Percentiles rank a stretch among this genome's conserved stretches.
phyloP scores from a whole-genome alignment of 2,113 vertebrate genomes.

The Engraulis encrasicolus region DNA sequence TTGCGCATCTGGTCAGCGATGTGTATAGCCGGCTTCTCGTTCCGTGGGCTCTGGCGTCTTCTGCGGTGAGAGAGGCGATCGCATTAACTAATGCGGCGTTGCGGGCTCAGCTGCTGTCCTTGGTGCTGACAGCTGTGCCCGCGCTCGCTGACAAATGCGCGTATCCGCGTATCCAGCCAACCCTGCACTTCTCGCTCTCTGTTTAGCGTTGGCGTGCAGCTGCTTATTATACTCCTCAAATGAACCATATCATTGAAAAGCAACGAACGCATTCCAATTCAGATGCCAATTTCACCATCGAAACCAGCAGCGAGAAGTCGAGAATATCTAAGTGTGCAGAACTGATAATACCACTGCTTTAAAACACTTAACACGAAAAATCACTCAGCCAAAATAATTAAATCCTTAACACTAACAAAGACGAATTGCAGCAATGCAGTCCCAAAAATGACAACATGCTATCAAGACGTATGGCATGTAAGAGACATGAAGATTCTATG shows the following conservation, averaged over 20 bases:
- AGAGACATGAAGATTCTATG: no score
- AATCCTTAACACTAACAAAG: no score
- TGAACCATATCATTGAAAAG: constrained; percentile 48
- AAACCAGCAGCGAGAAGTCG: no score
- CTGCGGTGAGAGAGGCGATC: constrained; percentile 31
- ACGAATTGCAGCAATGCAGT: no score
- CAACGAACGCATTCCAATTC: constrained; percentile 27
- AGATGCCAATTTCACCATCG: background rate
- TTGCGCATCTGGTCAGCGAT: background rate
- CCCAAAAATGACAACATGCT: no score
- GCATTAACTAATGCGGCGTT: constrained; percentile 44
- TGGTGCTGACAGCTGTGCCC: constrained; percentile 78
- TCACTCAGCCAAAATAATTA: no score
- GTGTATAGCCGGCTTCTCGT: constrained; percentile 33
- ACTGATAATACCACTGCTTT: no score
- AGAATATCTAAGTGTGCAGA: no score
- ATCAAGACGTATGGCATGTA: no score
- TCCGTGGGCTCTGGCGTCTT: constrained; percentile 46
- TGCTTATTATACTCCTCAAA: constrained; percentile 37
- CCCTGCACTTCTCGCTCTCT: constrained; percentile 23
- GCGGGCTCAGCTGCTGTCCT: constrained; percentile 70
- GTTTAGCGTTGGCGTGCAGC: constrained; percentile 61
- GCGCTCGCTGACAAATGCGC: constrained; percentile 45
- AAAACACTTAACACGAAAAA: no score
- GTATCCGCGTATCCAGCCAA: constrained; percentile 70